Conservation (phyloP, 2,888 invertebrate genomes). For the Mamestra brassicae region DNA sequence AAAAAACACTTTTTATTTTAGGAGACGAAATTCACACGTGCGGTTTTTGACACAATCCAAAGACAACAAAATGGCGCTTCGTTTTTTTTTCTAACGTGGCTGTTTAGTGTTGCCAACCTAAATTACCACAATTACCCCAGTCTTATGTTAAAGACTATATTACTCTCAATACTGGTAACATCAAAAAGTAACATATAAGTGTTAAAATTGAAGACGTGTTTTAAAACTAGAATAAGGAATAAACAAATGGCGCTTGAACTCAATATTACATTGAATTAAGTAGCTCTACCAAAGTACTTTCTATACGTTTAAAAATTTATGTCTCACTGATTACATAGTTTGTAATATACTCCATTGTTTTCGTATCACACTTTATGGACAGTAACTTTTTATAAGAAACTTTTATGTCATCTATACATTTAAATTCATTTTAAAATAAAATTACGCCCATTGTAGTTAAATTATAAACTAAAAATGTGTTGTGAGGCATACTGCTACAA, state of each 20-base stretch:
- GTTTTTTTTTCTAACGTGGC: background rate
- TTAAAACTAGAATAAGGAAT: background rate
- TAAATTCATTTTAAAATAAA: background rate
- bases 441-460: background rate
- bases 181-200: background rate
- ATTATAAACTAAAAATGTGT: background rate
- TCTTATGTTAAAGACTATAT: background rate
- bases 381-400: background rate
- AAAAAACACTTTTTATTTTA: background rate
- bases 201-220: slow-evolving; percentile 2
- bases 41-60: background rate
- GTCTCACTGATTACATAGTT: background rate
- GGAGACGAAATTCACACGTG: background rate
- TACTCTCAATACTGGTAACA: slow-evolving; percentile 1
- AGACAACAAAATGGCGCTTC: slow-evolving; percentile 1
- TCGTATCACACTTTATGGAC: background rate
- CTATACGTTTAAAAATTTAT: background rate
- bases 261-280: background rate
- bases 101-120: background rate
- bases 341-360: background rate
- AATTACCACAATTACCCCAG: background rate
- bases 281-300: slow-evolving; percentile 1
- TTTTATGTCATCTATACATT: slow-evolving; percentile 1
- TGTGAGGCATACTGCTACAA: background rate
- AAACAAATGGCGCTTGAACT: background rate